These are phyloP conservation scores for Bombus waltoni DNA, from an alignment of 1,140 invertebrate species.

Conservation along the genomic window DNA sequence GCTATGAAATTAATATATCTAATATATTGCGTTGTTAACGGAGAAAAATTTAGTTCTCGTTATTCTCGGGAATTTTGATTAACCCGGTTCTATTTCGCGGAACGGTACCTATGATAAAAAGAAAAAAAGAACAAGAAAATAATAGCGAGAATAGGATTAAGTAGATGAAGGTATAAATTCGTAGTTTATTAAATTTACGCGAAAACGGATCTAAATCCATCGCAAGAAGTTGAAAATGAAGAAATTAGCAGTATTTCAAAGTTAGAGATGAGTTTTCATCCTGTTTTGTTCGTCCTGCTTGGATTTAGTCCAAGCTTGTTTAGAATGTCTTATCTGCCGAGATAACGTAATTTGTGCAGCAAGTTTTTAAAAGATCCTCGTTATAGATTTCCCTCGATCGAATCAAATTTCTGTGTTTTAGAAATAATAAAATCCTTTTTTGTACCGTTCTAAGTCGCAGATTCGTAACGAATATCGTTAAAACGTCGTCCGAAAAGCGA, in stretches of 20 bases:
- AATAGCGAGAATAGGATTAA: background rate
- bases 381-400: background rate
- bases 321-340: background rate
- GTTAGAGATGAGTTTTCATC: background rate
- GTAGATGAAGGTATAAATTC: background rate
- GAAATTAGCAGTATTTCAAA: background rate
- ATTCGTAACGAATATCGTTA: too few relatives aligned
- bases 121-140: too few relatives aligned
- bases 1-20: too few relatives aligned
- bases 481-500: too few relatives aligned
- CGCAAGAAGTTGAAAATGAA: background rate
- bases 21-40: too few relatives aligned
- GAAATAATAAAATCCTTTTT: background rate
- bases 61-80: too few relatives aligned
- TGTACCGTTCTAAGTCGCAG: background rate
- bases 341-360: background rate
- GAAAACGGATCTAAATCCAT: background rate
- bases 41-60: too few relatives aligned
- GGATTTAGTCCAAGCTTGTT: background rate
- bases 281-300: background rate
- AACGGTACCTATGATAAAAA: too few relatives aligned
- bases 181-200: background rate
- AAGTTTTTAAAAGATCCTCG: background rate
- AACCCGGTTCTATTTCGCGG: too few relatives aligned
- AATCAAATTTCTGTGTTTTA: background rate